These are phyloP conservation scores for Drosophila rhopaloa DNA, from an alignment of 1,140 invertebrate genomes.

Conservation along the genomic window DNA sequence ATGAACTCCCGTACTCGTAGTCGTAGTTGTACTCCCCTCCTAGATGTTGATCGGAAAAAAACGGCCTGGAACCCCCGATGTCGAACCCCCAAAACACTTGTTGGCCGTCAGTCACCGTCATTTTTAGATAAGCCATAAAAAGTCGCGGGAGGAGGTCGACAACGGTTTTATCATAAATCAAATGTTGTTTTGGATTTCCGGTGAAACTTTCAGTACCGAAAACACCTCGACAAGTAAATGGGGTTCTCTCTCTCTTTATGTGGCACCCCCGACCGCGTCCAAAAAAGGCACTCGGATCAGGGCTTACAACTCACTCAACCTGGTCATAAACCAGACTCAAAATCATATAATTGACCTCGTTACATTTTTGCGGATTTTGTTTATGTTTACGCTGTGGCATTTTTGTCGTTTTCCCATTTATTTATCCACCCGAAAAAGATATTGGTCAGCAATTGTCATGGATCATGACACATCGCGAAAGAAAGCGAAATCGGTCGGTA, in stretches of 20 bases:
- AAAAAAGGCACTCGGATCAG: conserved; percentile 5
- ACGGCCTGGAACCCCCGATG: background rate
- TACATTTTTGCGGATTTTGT: conserved; percentile 51
- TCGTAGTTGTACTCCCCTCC: background rate
- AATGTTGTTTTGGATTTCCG: conserved; percentile 79
- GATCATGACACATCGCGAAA: conserved; percentile 69
- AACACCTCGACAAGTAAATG: conserved; percentile 19
- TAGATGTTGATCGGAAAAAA: conserved; percentile 1
- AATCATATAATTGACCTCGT: conserved; percentile 49
- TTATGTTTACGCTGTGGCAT: conserved; percentile 41
- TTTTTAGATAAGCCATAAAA: conserved; percentile 77
- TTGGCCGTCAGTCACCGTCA: conserved; percentile 45
- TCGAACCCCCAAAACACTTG: conserved; percentile 23
- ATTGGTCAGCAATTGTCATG: conserved; percentile 69
- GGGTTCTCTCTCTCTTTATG: conserved; percentile 32
- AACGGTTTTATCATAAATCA: conserved; percentile 74
- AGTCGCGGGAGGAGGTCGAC: conserved; percentile 44
- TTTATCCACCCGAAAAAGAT: conserved; percentile 31
- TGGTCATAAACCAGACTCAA: conserved; percentile 25
- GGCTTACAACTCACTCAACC: conserved; percentile 26
- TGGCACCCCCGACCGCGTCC: background rate
- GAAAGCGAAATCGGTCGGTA: conserved; percentile 61
- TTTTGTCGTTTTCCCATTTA: conserved; percentile 24
- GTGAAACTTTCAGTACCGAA: conserved; percentile 61
- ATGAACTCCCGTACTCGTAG: conserved; percentile 26